phyloP scores from a whole-genome alignment of 2,888 invertebrate species.

The Carcina quercana region DNA sequence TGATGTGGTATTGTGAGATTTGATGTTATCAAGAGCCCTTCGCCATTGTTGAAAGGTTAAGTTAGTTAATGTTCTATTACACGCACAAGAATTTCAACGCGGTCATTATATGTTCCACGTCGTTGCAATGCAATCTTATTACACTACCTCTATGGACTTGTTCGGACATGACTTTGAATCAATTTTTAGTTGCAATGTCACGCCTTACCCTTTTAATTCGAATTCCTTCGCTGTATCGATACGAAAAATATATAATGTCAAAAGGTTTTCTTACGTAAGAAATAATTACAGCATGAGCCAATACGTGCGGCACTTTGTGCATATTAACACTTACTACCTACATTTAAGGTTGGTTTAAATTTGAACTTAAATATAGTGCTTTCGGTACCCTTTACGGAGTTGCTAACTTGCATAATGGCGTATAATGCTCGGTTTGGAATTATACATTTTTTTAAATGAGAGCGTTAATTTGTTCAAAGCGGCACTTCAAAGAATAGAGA shows the following conservation, averaged over 20 bases:
- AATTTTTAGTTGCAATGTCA: slow-evolving; percentile 7
- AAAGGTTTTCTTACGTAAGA: slow-evolving; percentile 21
- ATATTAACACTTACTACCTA: slow-evolving; percentile 3
- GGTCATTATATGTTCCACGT: too few relatives aligned
- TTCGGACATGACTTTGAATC: neutral
- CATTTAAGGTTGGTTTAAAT: slow-evolving; percentile 13
- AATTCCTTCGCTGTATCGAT: too few relatives aligned
- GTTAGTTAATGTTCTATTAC: too few relatives aligned
- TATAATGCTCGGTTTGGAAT: slow-evolving; percentile 15
- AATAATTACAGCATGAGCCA: slow-evolving; percentile 17
- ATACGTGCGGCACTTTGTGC: slow-evolving; percentile 4
- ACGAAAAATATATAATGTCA: slow-evolving; percentile 26
- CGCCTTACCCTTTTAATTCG: slow-evolving; percentile 10
- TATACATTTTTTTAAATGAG: slow-evolving; percentile 15
- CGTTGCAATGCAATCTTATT: too few relatives aligned
- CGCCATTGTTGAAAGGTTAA: too few relatives aligned
- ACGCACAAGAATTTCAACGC: too few relatives aligned
- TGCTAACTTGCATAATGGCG: slow-evolving; percentile 22
- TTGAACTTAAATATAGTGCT: slow-evolving; percentile 7
- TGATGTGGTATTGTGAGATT: too few relatives aligned
- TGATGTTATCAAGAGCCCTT: too few relatives aligned
- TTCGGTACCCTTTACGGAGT: slow-evolving; percentile 22
- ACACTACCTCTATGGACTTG: too few relatives aligned
- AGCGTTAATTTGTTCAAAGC: slow-evolving; percentile 18
- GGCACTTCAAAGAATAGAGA: slow-evolving; percentile 8